These are phyloP conservation scores for Tinamus major DNA, from an alignment of 2,797 vertebrate genomes.

Conservation along the genomic window DNA sequence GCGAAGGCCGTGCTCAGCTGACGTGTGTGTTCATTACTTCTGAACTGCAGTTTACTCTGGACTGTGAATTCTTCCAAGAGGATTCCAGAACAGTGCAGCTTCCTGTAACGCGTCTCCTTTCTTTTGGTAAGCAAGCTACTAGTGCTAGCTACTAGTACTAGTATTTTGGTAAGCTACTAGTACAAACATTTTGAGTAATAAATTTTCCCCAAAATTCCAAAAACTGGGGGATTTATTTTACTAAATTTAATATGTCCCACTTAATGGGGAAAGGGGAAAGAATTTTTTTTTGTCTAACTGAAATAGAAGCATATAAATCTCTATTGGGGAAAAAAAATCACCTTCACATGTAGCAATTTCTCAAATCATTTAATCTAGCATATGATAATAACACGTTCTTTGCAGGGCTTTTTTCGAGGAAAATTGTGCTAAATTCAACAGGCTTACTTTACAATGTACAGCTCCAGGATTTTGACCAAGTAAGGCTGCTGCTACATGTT, in stretches of 20 bases:
- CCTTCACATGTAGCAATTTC: not conserved
- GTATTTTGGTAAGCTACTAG: slow-evolving; percentile 22
- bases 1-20: not conserved
- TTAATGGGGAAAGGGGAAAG: not conserved
- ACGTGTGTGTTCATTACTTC: slow-evolving; percentile 31
- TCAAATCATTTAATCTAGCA: not conserved
- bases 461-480: slow-evolving; percentile 91
- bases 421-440: slow-evolving; percentile 84
- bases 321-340: not conserved
- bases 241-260: not conserved
- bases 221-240: not conserved
- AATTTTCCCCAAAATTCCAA: not conserved
- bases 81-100: slow-evolving; percentile 83
- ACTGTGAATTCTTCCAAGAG: slow-evolving; percentile 93
- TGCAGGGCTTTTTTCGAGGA: slow-evolving; percentile 87
- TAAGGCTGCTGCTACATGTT: slow-evolving; percentile 64
- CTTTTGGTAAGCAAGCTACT: slow-evolving; percentile 85
- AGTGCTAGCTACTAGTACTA: not conserved
- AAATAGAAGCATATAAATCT: not conserved
- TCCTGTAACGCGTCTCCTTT: slow-evolving; percentile 88
- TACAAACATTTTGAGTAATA: not conserved
- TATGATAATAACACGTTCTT: slow-evolving; percentile 35
- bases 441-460: slow-evolving; percentile 88
- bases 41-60: slow-evolving; percentile 87
- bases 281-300: not conserved